Evolutionary conservation across 1,140 invertebrate genomes (phyloP), one percentile per base, ranked within the genome.

Genomic region (Drosophila neocordata): DNA sequence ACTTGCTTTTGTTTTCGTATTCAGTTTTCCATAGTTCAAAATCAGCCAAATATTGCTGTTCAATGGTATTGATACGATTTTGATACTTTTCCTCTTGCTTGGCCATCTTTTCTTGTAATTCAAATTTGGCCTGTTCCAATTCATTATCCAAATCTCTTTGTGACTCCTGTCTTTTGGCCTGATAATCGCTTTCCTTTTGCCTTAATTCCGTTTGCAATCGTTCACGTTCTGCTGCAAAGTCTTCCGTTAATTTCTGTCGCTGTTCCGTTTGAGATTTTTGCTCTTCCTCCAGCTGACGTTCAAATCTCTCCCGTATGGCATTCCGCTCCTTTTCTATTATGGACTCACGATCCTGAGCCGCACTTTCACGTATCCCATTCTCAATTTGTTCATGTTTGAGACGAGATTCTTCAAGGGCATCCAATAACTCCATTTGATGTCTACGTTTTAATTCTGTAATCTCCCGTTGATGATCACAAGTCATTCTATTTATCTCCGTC

Each of bases 401-500:
- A 0, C 91, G 79, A 0, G 85, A 79, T 55, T 92, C 91, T 44
- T 92, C 91, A 20, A 92, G 38, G 0, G 90, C 79, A 60, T 92
- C 81, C 22, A 92, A 90, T 63, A 94, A 79, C 68, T 94, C 92
- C 67, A 93, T 92, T 38, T 95, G 93, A 82, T 95, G 95, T 22
- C 92, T 72, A 6, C 93, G 89, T 71, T 94, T 91, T n/a, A 95
- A 70, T 73, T 94, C 93, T 0, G 92, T 90, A 20, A 95, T 77
- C 90, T 94, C 94, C 41, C 93, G 93, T 84, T 94, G 93, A 73
- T 95, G 94, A 7, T 94, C 92, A 8, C 92, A 92, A 37, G 94
- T 93, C 93, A 96, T 95, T 41, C 92, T 93, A 73, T 94, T 93
- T 5, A 96, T 92, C 91, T 96, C 95, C 2, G 95, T 94, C 81